Evolutionary conservation across 2,888 invertebrate genomes (phyloP).

Genomic region (Notodonta dromedarius): DNA sequence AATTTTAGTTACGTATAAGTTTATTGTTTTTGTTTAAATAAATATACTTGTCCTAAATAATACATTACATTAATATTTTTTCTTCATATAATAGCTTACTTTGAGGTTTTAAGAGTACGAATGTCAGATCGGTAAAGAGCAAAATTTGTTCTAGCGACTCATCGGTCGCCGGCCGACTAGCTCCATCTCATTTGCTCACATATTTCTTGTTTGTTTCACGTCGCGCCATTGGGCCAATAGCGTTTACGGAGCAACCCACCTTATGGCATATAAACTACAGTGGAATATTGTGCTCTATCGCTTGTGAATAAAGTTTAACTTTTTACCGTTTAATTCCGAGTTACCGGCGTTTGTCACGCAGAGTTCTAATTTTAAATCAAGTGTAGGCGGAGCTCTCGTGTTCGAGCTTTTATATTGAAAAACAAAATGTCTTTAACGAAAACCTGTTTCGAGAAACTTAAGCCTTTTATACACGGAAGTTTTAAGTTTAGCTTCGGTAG

Average conservation of each 20-base stretch:
- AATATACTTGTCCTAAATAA: background rate
- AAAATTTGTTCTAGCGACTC: constrained; percentile 32
- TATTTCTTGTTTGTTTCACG: constrained; percentile 82
- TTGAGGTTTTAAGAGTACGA: constrained; percentile 13
- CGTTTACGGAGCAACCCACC: constrained; percentile 82
- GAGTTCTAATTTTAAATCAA: constrained; percentile 84
- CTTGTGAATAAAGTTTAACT: constrained; percentile 81
- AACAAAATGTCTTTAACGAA: constrained; percentile 82
- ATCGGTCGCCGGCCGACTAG: constrained; percentile 46
- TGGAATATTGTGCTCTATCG: constrained; percentile 78
- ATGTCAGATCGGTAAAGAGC: constrained; percentile 8
- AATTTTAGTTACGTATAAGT: constrained; percentile 43
- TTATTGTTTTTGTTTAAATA: constrained; percentile 31
- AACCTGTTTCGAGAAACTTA: constrained; percentile 82
- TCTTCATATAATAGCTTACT: constrained; percentile 7
- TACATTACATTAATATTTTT: constrained; percentile 3
- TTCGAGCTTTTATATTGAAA: constrained; percentile 80
- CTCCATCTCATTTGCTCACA: constrained; percentile 73
- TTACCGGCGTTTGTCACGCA: constrained; percentile 83
- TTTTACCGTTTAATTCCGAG: constrained; percentile 79
- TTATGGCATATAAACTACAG: constrained; percentile 76
- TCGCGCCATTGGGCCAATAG: constrained; percentile 80
- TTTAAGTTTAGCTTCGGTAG: constrained; percentile 69
- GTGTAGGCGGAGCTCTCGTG: constrained; percentile 83
- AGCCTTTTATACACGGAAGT: constrained; percentile 78